phyloP scores from a whole-genome alignment of 2,113 vertebrate species.

The Otocyon megalotis region DNA sequence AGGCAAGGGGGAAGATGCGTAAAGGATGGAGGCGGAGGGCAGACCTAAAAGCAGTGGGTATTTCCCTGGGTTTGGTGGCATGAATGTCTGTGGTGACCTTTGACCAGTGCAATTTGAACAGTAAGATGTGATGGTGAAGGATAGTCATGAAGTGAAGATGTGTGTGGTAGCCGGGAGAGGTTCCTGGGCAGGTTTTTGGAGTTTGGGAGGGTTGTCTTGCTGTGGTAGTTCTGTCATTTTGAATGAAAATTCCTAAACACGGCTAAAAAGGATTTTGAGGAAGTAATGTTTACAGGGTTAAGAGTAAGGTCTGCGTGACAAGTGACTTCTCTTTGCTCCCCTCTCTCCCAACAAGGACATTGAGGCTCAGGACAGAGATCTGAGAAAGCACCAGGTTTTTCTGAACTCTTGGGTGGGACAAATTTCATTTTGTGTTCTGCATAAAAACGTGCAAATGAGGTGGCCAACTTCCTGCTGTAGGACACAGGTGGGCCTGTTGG shows the following conservation, averaged over 20 bases:
- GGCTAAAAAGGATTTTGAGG: not conserved
- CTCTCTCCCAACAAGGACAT: not conserved
- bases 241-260: not conserved
- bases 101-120: not conserved
- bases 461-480: not conserved
- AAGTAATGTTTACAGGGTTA: not conserved
- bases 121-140: not conserved
- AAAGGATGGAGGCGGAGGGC: rapidly evolving
- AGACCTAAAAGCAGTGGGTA: not conserved
- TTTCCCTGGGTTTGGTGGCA: not conserved
- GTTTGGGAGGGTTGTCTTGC: not conserved
- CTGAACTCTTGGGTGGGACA: not conserved
- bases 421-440: not conserved
- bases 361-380: not conserved
- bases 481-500: not conserved
- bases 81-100: not conserved
- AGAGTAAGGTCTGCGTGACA: not conserved
- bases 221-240: not conserved
- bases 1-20: not conserved
- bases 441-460: not conserved
- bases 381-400: not conserved
- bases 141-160: rapidly evolving
- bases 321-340: not conserved
- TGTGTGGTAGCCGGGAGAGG: no score
- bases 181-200: not conserved